Evolutionary conservation across 2,113 vertebrate species (phyloP), one percentile per base, ranked within the genome.

Genomic region (Silurus meridionalis): DNA sequence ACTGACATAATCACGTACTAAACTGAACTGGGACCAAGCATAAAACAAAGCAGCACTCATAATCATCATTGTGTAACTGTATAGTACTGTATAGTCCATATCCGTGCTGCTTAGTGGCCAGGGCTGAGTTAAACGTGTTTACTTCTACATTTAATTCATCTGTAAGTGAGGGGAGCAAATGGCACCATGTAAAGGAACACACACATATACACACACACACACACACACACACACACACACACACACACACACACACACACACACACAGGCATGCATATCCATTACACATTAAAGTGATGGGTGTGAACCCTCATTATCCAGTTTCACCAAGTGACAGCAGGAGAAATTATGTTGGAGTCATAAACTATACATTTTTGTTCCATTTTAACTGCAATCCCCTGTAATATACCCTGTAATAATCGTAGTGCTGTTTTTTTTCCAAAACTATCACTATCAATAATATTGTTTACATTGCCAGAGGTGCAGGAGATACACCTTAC

Each of bases 281-380:
- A 78, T 85, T 85, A 77, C 83, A 85, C 48, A 52, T 37, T 50
- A 21, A 66, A 85, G n/a, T 78, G 83, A 85, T 84, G 83, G 83
- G 58, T 66, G 60, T 77, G 60, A 78, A 61, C 83, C 13, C 60
- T 23, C 50, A 78, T 52, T 37, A 64, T 85, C 71, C 21, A 66
- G 25, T 85, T 64, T 78, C 83, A 85, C 53, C 50, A 79, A 57
- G 53, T 58, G 55, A 58, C n/a, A 79, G 52, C 53, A 37, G 53
- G 25, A 58, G 77, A 28, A 58, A 79, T 79, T 6, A 79, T 17
- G 53, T 37, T 37, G 17, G 4, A 57, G 25, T 28, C 57, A 79
- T 53, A 79, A 79, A 79, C 11, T 57, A 7, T 78, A 14, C 6
- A 78, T 25, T 17, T 21, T 8, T 58, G 50, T 52, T 19, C 21